Conservation (phyloP, 2,888 invertebrate species). For the Dolichopus griseipennis region DNA sequence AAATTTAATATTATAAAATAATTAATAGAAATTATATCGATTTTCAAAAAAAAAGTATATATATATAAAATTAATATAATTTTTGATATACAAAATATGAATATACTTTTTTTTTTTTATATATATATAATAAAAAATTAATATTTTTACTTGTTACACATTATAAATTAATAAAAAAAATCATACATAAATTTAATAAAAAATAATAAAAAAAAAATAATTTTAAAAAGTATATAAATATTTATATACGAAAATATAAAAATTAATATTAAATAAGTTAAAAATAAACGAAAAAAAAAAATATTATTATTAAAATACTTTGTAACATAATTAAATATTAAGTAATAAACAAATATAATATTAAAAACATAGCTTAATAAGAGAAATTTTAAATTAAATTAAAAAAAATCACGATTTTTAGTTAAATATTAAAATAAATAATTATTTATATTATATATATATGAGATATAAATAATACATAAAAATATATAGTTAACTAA, state of each 20-base stretch:
- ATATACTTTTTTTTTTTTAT: not conserved
- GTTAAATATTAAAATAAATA: not conserved
- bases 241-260: slow-evolving; percentile 9
- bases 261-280: slow-evolving; percentile 12
- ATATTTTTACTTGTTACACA: not conserved
- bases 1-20: not conserved
- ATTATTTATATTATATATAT: not conserved
- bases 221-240: not conserved
- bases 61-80: not conserved
- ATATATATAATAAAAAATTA: not conserved
- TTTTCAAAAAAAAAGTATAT: not conserved
- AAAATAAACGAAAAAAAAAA: not conserved
- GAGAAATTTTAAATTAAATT: no score
- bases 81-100: slow-evolving; percentile 6
- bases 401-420: no score
- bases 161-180: not conserved
- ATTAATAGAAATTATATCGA: no score
- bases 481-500: slow-evolving; percentile 1
- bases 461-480: not conserved
- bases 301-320: not conserved
- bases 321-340: no score
- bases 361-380: no score
- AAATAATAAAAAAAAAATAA: not conserved
- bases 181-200: not conserved
- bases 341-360: no score